A percentile compares a stretch with the other conserved stretches of the same genome.
These are phyloP conservation scores for Portunus trituberculatus DNA, from an alignment of 1,140 invertebrate species.

Conservation along the genomic window DNA sequence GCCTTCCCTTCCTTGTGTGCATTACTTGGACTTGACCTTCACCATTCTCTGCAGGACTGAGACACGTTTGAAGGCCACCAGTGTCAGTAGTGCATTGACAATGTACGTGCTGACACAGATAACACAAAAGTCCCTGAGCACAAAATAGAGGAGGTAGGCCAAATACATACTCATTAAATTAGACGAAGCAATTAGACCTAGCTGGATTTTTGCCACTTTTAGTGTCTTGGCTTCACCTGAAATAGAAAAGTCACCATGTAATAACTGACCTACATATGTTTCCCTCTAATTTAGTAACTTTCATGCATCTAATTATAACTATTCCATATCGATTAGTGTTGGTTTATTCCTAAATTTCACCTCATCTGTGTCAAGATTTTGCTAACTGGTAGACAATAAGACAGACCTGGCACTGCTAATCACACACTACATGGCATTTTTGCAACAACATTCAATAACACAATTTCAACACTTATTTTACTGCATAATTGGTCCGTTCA, in stretches of 20 bases:
- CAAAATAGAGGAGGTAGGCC: conserved; percentile 68
- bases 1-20: background rate
- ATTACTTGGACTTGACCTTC: background rate
- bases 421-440: too few species aligned
- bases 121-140: conserved; percentile 64
- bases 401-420: too few species aligned
- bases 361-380: too few species aligned
- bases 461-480: too few species aligned
- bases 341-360: too few species aligned
- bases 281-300: too few species aligned
- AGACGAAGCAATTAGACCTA: conserved; percentile 29
- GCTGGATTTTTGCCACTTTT: conserved; percentile 47
- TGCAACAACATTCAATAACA: too few species aligned
- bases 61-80: conserved; percentile 47
- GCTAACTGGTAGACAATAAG: too few species aligned
- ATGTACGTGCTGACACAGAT: conserved; percentile 69
- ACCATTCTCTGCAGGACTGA: conserved; percentile 5
- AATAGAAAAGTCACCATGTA: background rate
- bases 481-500: too few species aligned
- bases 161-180: conserved; percentile 68
- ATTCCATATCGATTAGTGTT: too few species aligned
- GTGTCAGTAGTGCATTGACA: conserved; percentile 56
- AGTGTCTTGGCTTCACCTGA: conserved; percentile 54
- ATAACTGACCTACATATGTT: background rate
- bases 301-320: too few species aligned